Base-by-base conservation (phyloP, 2,113 vertebrate genomes). In the Xiphorhynchus elegans region DNA sequence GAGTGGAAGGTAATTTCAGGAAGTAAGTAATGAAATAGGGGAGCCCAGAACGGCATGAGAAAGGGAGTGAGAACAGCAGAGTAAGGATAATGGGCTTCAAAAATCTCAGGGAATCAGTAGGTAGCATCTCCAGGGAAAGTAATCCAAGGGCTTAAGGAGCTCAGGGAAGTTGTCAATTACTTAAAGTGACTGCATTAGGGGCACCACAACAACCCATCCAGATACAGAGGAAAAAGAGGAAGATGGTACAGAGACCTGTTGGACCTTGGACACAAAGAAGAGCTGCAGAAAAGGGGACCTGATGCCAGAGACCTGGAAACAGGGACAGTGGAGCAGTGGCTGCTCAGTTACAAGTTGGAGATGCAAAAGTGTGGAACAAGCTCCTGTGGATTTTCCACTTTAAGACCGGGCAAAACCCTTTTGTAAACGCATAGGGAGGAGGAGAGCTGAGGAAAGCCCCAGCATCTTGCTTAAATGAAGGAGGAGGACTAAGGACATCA, bases 301-400 rank as follows among this genome's bases (percentile, higher is more conserved):
- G n/a, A 42, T 31, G 52, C 20, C 56, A n/a, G 59, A 52, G n/a
- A 14, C 7, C 16, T 6, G 10, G 20, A 0, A 2, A 16, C 19
- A 47, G 40, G 31, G 63, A 67, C 3, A 49, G 8, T 0, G 0
- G 42, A 68, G 47, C 63, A 37, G 59, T 0, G 1, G 46, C 35
- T 2, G 0, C 0, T 0, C 21, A 70, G n/a, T 6, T 35, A 4
- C 15, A 31, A 13, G 11, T 0, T 20, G 31, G 47, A 55, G 66
- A 35, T 26, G 11, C 0, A 0, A 68, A 47, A 40, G 37, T 11
- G 37, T 31, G 64, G 69, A 55, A n/a, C 11, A 15, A 60, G n/a
- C 12, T 84, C 25, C 49, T 47, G 13, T 0, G 3, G 7, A 24
- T 2, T 46, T 46, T 17, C 16, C 10, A 1, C 11, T 37, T n/a